Base-by-base conservation (phyloP, 2,888 invertebrate genomes). In the Capitulum mitella region DNA sequence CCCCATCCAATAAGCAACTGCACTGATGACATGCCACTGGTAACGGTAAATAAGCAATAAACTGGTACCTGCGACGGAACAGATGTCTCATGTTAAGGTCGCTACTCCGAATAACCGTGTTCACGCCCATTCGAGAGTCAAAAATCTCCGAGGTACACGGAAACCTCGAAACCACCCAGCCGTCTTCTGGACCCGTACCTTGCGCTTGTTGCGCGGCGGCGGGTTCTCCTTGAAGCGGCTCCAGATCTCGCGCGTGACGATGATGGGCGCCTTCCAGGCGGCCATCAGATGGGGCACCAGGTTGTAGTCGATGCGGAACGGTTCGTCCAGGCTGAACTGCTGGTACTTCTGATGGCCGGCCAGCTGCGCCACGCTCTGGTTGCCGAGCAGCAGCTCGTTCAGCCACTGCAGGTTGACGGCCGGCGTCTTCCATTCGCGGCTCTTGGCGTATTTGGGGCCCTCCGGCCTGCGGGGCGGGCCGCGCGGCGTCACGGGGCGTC, bases 361-460 rank as follows among this genome's bases (percentile, higher is more conserved):
- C 80, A 85, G 84, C 81, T 76, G 76, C 0, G 5, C 16, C 46
- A 43, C 46, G 76, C 46, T 43, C 46, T 76, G 76, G 46, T 76
- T 43, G 46, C 97, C 97, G 79, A 97, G 90, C 84, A 97, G 89
- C 78, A 98, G 89, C 85, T 98, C 97, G 54, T 93, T 94, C 81
- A 98, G 87, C 97, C 97, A 98, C 82, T 93, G 91, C 0, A 94
- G 92, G 84, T 96, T 98, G 0, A 98, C 97, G 1, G 95, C 91
- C 0, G 95, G 94, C 61, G 93, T 92, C 83, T 91, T 92, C 95
- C 95, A 97, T 85, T 97, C 96, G 77, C 93, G 90, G 0, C 98
- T 98, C 83, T 93, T 93, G 81, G 90, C 88, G 86, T 92, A 95
- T 86, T 98, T 98, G 82, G 89, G 89, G 37, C 97, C 97, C 81